A percentile compares a stretch with the other conserved stretches of the same genome.
These are phyloP conservation scores for Dicyrtomina minuta DNA, from an alignment of 2,888 invertebrate species.

Conservation along the genomic window DNA sequence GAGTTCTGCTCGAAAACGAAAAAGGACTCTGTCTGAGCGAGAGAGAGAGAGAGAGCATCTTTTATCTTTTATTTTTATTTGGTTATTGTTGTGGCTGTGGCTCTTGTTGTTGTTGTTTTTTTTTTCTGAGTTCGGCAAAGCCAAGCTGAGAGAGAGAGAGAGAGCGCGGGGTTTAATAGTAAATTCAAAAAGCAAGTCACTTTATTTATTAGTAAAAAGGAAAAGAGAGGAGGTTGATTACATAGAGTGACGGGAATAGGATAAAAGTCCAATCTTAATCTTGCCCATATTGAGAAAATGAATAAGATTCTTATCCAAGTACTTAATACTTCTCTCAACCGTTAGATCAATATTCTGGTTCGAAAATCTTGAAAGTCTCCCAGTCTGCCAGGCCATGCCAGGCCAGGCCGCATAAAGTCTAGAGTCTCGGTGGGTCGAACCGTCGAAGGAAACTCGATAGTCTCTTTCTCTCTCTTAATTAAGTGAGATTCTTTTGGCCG, in stretches of 20 bases:
- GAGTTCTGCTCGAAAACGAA: background rate
- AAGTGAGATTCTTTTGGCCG: conserved; percentile 3
- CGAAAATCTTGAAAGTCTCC: too few species aligned
- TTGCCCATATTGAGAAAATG: conserved; percentile 15
- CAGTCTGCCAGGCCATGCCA: too few species aligned
- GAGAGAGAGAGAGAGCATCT: background rate
- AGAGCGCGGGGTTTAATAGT: conserved; percentile 7
- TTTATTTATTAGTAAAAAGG: conserved; percentile 30
- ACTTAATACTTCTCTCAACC: conserved; percentile 9
- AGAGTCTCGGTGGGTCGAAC: too few species aligned
- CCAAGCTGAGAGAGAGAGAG: background rate
- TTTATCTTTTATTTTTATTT: too few species aligned
- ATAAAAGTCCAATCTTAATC: conserved; percentile 8
- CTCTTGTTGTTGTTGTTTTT: too few species aligned
- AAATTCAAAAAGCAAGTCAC: conserved; percentile 31
- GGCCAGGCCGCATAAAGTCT: too few species aligned
- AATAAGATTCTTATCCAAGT: conserved; percentile 15
- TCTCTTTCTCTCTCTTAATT: conserved; percentile 7
- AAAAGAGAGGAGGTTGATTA: background rate
- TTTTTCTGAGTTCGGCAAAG: too few species aligned
- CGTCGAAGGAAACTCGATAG: conserved; percentile 14
- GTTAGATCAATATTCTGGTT: conserved; percentile 26
- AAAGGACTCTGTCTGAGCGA: background rate
- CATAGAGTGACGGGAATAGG: background rate
- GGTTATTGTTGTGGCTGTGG: too few species aligned